Conservation (phyloP, 2,888 invertebrate genomes). For the Eilema griseolum region DNA sequence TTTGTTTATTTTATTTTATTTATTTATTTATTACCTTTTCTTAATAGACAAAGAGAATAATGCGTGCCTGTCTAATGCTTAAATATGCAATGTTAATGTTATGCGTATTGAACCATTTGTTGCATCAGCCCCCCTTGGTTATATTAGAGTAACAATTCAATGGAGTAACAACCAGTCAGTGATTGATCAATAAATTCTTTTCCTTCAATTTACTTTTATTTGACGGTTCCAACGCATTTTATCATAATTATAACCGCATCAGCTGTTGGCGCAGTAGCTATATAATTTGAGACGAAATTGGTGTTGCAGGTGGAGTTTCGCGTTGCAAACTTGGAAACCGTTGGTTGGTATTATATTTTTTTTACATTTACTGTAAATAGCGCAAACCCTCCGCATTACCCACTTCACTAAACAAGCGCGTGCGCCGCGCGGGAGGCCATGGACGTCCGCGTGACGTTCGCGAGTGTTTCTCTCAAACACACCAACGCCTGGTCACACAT, state of each 20-base stretch:
- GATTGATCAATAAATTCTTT: background rate
- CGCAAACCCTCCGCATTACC: background rate
- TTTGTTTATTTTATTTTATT: too few species aligned
- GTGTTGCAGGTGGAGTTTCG: constrained; percentile 16
- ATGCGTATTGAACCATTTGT: background rate
- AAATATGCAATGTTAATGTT: background rate
- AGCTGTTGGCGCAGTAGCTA: too few species aligned
- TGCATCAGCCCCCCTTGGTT: background rate
- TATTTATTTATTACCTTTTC: too few species aligned
- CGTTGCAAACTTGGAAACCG: constrained; percentile 11
- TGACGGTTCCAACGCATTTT: background rate
- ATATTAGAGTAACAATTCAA: background rate
- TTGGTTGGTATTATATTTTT: constrained; percentile 9
- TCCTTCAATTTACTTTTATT: background rate
- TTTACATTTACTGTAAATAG: background rate
- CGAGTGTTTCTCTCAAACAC: too few species aligned
- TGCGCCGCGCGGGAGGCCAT: background rate
- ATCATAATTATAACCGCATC: background rate
- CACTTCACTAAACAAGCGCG: background rate
- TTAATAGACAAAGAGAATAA: background rate
- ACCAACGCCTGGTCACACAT: background rate
- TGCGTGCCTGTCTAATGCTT: background rate
- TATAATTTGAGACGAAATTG: background rate
- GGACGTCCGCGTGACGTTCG: background rate
- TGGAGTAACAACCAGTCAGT: background rate